Conservation (phyloP, 2,797 vertebrate species). For the Sus cebifrons region DNA sequence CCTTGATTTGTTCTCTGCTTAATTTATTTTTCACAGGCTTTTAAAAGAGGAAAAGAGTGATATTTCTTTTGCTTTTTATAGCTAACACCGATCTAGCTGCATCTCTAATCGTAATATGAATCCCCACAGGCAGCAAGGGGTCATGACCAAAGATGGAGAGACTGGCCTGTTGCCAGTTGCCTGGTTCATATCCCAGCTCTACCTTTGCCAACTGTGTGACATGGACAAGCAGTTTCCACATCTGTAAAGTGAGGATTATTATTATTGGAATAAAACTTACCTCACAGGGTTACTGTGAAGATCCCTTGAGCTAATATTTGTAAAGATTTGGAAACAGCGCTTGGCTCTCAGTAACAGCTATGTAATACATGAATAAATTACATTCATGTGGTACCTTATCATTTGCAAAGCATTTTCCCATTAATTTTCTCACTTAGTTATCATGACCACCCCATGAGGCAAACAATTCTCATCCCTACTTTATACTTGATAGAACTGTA, state of each 20-base stretch:
- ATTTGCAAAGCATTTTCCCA: slow-evolving; percentile 60
- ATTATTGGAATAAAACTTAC: slow-evolving; percentile 44
- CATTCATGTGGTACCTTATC: slow-evolving; percentile 49
- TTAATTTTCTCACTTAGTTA: slow-evolving; percentile 74
- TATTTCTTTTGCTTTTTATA: background rate
- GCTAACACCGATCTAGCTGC: background rate
- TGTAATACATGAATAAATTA: slow-evolving; percentile 72
- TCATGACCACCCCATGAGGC: background rate
- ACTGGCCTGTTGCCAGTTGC: background rate
- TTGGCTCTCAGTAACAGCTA: slow-evolving; percentile 59
- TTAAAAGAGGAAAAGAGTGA: slow-evolving; percentile 18
- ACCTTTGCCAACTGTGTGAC: background rate
- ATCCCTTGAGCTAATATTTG: slow-evolving; percentile 74
- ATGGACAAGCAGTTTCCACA: slow-evolving; percentile 42
- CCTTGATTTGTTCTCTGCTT: background rate
- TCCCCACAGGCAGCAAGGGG: background rate
- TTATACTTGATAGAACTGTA: slow-evolving; percentile 37
- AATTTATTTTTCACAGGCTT: slow-evolving; percentile 57
- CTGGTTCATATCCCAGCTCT: background rate
- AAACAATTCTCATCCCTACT: slow-evolving; percentile 20
- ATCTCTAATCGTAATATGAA: background rate
- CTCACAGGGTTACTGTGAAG: slow-evolving; percentile 46
- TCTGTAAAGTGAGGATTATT: slow-evolving; percentile 37
- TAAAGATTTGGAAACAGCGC: slow-evolving; percentile 66
- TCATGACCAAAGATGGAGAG: background rate